These are phyloP conservation scores for Ectemnius lituratus DNA, from an alignment of 2,888 invertebrate species.

Conservation along the genomic window DNA sequence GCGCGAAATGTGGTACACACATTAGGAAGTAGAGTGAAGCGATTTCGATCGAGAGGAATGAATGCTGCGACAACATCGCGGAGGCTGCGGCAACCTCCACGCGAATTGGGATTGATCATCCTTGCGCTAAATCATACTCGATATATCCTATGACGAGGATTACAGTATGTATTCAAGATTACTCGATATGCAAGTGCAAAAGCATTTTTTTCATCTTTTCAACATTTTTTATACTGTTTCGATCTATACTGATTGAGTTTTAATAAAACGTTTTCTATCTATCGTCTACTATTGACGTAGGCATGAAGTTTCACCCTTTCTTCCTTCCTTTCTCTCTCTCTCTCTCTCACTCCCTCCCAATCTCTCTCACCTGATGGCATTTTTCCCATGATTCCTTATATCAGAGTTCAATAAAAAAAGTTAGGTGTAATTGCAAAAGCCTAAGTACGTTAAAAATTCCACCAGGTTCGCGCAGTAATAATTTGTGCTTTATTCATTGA, in stretches of 20 bases:
- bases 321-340: too few species aligned
- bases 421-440: constrained; percentile 54
- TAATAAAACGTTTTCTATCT: constrained; percentile 61
- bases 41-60: too few species aligned
- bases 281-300: constrained; percentile 62
- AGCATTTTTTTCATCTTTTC: constrained; percentile 57
- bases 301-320: constrained; percentile 51
- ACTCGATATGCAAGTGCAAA: constrained; percentile 66
- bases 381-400: constrained; percentile 45
- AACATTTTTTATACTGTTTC: constrained; percentile 67
- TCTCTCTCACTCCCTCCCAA: too few species aligned
- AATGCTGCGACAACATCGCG: too few species aligned
- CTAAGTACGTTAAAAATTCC: constrained; percentile 63
- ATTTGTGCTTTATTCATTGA: constrained; percentile 69
- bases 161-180: constrained; percentile 53
- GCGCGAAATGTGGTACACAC: not conserved
- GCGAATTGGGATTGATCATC: constrained; percentile 53
- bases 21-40: not conserved
- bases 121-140: constrained; percentile 51
- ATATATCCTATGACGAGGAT: constrained; percentile 49
- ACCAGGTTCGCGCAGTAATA: constrained; percentile 53
- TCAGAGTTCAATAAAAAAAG: constrained; percentile 50
- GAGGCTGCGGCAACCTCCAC: constrained; percentile 28
- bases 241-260: constrained; percentile 74
- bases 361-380: constrained; percentile 55